Evolutionary conservation across 2,113 vertebrate species (phyloP), one percentile per base, ranked within the genome.

Genomic region (Myodes glareolus): DNA sequence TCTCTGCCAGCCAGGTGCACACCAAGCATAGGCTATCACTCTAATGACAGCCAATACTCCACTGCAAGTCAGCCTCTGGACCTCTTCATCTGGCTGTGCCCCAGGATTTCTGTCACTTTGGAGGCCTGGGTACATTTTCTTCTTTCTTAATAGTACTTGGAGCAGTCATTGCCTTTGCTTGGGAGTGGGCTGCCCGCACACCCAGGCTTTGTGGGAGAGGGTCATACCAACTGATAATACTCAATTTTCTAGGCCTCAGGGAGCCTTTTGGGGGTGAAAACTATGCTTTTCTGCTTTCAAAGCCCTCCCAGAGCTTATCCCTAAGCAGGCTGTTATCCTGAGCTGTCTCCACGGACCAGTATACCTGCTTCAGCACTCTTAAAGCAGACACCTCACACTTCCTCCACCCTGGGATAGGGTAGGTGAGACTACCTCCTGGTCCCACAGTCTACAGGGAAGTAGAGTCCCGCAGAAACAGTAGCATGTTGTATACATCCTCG

Each of bases 311-410:
- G 39, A 80, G 11, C 76, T 93, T 21, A n/a, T 47, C 7, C 77
- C 89, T 1, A 11, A n/a, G 14, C 42, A 17, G 25, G 63, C 70
- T 68, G 8, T 82, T 42, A 42, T n/a, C 72, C 1, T 42, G 7
- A 21, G 42, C 67, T 85, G 6, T 67, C n/a, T 55, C 36, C 50
- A 86, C 92, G 92, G 63, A 95, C 42, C 65, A 82, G 52, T 96
- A 78, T 96, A 93, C 82, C 80, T 55, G 94, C 31, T 90, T 33
- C 31, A 68, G 39, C 72, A 65, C 45, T 91, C 68, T 50, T 52
- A 97, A 97, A 97, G 47, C 68, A 80, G 73, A 96, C 91, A 87
- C 61, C 78, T 73, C 36, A 91, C 5, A 25, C 27, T 33, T 58
- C n/a, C 36, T 86, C 45, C 50, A 12, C 78, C 27, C 23, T 63